Base-by-base conservation (phyloP, 1,140 invertebrate genomes). In the Stegodyphus mimosarum region DNA sequence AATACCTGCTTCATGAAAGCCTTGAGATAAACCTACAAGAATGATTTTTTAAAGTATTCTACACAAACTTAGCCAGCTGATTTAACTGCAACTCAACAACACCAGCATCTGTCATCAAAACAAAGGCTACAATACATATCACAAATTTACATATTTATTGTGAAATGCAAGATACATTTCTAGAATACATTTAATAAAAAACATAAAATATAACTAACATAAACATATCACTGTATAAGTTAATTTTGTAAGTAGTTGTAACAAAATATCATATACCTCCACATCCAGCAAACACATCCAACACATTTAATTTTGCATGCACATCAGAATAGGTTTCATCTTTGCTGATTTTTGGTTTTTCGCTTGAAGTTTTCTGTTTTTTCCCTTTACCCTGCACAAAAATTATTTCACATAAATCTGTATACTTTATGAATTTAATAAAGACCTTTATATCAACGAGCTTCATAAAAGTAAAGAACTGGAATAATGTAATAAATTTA, bases 231-330 rank as follows among this genome's bases (percentile, higher is more conserved):
- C 33, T n/a, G n/a, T n/a, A n/a, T n/a, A n/a, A n/a, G n/a, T n/a
- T n/a, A n/a, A 33, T 33, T 33, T 33, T 33, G 33, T 33, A 33
- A 33, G 33, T 33, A 33, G 33, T 33, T 33, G 33, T 33, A 33
- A 33, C 33, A 33, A 33, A 33, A 33, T 33, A 33, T 33, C 33
- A 33, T 3, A 33, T 89, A 93, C 95, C 96, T 73, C 96, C 96
- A 90, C 96, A 97, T 1, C 96, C 96, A 87, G 96, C 95, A 91
- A 97, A 97, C n/a, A 97, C 94, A 90, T 97, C 96, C 74, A 97
- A 90, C 63, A 93, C 93, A 88, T 91, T 90, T 48, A 97, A 89
- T 69, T 92, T 93, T 78, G 89, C 90, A 0, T 90, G 85, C 52
- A 93, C 89, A 53, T 88, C 60, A 53, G 87, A 89, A 90, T 88